Evolutionary conservation across 2,888 invertebrate genomes (phyloP).

Genomic region (Corythucha ciliata): DNA sequence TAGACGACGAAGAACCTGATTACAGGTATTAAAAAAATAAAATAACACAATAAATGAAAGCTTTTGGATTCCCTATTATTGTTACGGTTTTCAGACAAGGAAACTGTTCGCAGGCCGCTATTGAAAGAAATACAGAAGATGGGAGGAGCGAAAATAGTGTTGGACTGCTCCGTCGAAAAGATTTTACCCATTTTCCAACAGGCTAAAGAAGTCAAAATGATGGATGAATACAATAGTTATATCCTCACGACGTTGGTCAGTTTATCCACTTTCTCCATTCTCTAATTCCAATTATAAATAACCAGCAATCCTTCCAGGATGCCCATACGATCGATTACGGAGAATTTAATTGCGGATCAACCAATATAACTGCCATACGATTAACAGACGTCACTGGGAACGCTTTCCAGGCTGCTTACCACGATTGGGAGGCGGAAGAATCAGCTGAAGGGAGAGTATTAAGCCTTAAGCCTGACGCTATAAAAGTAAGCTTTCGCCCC

Average conservation of each 20-base stretch:
- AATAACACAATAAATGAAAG: neutral
- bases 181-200: slow-evolving; percentile 57
- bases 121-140: slow-evolving; percentile 60
- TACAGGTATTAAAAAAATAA: slow-evolving; percentile 49
- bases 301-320: slow-evolving; percentile 46
- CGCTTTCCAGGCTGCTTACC: slow-evolving; percentile 38
- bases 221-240: slow-evolving; percentile 67
- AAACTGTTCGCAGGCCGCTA: slow-evolving; percentile 47
- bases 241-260: slow-evolving; percentile 63
- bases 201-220: slow-evolving; percentile 76
- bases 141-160: slow-evolving; percentile 57
- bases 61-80: too few relatives aligned
- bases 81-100: neutral
- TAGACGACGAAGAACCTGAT: slow-evolving; percentile 57
- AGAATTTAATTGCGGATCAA: slow-evolving; percentile 63
- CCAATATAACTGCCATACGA: slow-evolving; percentile 66
- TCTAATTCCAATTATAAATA: neutral
- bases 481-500: too few relatives aligned
- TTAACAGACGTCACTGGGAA: slow-evolving; percentile 43
- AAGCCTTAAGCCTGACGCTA: slow-evolving; percentile 22
- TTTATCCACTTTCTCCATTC: slow-evolving; percentile 11
- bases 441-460: slow-evolving; percentile 14
- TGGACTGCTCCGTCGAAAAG: slow-evolving; percentile 59
- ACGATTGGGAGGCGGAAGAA: slow-evolving; percentile 36
- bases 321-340: slow-evolving; percentile 70